Conservation (phyloP, 2,797 vertebrate genomes). For the Schizopygopsis malacanthus region DNA sequence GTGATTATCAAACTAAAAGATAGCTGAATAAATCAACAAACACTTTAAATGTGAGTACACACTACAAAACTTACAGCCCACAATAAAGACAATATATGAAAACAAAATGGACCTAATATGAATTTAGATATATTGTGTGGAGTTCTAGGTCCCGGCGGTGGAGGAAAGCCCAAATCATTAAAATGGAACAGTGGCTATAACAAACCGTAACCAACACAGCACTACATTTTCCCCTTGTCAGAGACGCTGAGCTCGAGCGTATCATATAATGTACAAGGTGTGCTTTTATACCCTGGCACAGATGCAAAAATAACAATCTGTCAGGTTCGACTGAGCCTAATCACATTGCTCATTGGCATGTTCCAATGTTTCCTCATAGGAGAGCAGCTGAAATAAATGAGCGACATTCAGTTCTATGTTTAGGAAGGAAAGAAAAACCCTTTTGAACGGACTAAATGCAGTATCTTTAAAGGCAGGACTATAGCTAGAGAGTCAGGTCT, state of each 20-base stretch:
- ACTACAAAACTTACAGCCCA: neutral
- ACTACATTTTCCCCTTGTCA: slow-evolving; percentile 44
- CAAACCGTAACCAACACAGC: slow-evolving; percentile 54
- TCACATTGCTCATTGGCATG: slow-evolving; percentile 58
- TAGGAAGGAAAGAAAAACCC: slow-evolving; percentile 25
- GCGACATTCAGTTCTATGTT: slow-evolving; percentile 34
- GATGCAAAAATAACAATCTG: slow-evolving; percentile 58
- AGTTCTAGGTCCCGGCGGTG: neutral
- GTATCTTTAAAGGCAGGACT: slow-evolving; percentile 38
- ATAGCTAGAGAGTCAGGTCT: slow-evolving; percentile 31
- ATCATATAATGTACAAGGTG: slow-evolving; percentile 58
- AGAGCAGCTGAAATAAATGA: slow-evolving; percentile 57
- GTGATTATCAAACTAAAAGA: neutral
- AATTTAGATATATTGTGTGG: slow-evolving; percentile 10
- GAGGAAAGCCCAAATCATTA: slow-evolving; percentile 22
- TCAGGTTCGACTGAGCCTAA: slow-evolving; percentile 57
- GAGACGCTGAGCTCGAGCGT: slow-evolving; percentile 50
- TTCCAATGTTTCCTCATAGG: slow-evolving; percentile 55
- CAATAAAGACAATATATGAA: neutral
- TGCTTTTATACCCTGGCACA: slow-evolving; percentile 57
- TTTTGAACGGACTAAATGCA: slow-evolving; percentile 29
- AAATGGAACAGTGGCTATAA: slow-evolving; percentile 48
- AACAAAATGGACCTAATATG: neutral
- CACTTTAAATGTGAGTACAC: neutral
- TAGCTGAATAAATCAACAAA: slow-evolving; percentile 16